These are phyloP conservation scores for Camelus dromedarius DNA, from an alignment of 2,113 vertebrate genomes.

Conservation along the genomic window DNA sequence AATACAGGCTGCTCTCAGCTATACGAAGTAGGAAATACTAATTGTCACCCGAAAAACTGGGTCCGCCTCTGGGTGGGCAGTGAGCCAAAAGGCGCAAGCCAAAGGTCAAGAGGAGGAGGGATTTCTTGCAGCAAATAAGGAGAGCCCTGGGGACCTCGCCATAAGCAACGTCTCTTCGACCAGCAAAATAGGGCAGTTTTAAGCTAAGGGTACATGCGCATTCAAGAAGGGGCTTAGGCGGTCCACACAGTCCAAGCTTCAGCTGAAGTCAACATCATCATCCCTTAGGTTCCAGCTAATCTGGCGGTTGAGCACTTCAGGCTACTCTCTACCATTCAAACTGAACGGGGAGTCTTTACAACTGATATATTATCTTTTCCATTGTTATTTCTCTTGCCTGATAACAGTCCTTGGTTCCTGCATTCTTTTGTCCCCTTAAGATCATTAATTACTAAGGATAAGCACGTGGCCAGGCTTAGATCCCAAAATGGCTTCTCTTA, in stretches of 20 bases:
- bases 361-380: neutral
- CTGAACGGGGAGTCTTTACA: neutral
- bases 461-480: neutral
- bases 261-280: neutral
- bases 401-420: neutral
- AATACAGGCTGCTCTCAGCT: neutral
- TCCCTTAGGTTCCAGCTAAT: neutral
- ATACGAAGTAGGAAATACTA: conserved; percentile 1
- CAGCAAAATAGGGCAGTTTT: neutral
- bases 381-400: neutral
- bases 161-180: neutral
- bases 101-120: neutral
- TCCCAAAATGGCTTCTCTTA: neutral
- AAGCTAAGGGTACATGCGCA: neutral
- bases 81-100: neutral
- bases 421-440: neutral
- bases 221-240: neutral
- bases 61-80: neutral
- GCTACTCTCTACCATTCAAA: neutral
- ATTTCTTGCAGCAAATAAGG: neutral
- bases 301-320: neutral
- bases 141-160: neutral
- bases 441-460: neutral
- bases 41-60: neutral
- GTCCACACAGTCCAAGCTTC: neutral